phyloP scores from a whole-genome alignment of 2,797 vertebrate species.

The Cryptoblepharus egeriae region DNA sequence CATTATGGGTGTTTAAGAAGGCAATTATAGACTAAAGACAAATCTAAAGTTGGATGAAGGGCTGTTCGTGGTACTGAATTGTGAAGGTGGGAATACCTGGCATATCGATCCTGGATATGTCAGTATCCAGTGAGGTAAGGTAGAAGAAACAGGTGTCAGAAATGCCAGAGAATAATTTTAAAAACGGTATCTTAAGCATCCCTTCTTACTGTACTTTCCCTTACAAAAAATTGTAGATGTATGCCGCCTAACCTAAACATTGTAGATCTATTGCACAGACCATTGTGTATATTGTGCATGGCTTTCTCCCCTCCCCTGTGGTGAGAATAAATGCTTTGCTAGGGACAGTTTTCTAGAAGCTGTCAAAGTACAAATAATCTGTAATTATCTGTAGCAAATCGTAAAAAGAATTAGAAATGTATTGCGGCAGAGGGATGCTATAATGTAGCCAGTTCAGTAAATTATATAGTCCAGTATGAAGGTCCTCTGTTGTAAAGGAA shows the following conservation, averaged over 20 bases:
- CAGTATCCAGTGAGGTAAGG: background rate
- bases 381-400: background rate
- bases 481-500: background rate
- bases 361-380: constrained; percentile 5
- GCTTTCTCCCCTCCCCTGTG: background rate
- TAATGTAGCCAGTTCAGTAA: constrained; percentile 5
- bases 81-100: rapidly evolving
- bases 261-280: background rate
- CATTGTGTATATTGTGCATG: background rate
- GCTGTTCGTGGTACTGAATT: background rate
- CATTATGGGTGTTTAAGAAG: constrained; percentile 16
- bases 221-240: background rate
- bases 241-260: background rate
- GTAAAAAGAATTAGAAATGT: background rate
- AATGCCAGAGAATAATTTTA: rapidly evolving
- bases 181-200: constrained; percentile 13
- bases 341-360: background rate
- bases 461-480: background rate
- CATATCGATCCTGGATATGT: background rate
- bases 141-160: constrained; percentile 4
- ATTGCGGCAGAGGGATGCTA: background rate
- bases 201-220: background rate
- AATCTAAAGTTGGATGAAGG: background rate
- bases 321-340: constrained; percentile 3
- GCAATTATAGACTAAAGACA: background rate